Evolutionary conservation across 2,113 vertebrate species (phyloP).

Genomic region (Amphiprion ocellaris): DNA sequence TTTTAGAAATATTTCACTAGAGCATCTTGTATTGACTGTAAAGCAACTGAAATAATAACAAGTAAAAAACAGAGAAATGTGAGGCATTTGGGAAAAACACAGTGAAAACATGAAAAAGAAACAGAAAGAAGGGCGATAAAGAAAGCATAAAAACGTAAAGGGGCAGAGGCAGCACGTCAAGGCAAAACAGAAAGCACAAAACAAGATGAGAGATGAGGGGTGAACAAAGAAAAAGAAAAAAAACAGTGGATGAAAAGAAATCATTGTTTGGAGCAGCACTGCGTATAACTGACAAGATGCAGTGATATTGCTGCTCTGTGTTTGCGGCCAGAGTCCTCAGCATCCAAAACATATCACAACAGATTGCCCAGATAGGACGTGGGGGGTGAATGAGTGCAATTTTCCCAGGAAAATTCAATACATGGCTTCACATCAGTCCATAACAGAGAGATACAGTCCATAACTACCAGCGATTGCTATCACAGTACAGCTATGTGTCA

Average conservation of each 20-base stretch:
- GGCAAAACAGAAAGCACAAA: slow-evolving; percentile 15
- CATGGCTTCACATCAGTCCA: background rate
- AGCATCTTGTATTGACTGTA: background rate
- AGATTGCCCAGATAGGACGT: slow-evolving; percentile 24
- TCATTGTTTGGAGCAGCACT: slow-evolving; percentile 25
- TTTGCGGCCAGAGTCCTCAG: slow-evolving; percentile 28
- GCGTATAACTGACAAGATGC: slow-evolving; percentile 43
- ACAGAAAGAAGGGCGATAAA: background rate
- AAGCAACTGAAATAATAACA: background rate
- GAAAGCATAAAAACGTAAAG: background rate
- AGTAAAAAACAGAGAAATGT: background rate
- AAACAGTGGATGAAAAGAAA: slow-evolving; percentile 53
- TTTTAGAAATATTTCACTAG: background rate
- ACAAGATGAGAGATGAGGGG: slow-evolving; percentile 29
- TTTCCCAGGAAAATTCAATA: slow-evolving; percentile 29
- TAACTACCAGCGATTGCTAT: slow-evolving; percentile 1
- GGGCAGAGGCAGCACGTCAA: background rate
- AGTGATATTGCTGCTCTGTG: slow-evolving; percentile 36
- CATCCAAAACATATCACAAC: slow-evolving; percentile 21
- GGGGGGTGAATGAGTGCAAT: background rate
- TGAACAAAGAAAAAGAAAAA: slow-evolving; percentile 2
- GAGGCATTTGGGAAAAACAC: background rate
- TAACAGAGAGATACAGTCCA: slow-evolving; percentile 4
- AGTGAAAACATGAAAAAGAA: background rate
- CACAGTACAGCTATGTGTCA: background rate